Base-by-base conservation (phyloP, 2,888 invertebrate species). In the Reticulitermes lucifugus region DNA sequence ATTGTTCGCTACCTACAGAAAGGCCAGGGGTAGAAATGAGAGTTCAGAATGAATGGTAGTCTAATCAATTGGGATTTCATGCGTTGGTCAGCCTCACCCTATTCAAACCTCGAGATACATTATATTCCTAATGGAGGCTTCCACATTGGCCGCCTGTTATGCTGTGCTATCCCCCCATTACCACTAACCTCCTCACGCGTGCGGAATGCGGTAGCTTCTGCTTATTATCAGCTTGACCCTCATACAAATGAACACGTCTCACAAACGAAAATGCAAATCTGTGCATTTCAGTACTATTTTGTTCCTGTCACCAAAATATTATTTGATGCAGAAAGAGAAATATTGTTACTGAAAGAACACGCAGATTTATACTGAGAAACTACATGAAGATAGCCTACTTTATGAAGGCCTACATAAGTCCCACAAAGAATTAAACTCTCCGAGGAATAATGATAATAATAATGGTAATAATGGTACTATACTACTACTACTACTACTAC, bases 61-160 rank as follows among this genome's bases (percentile, higher is more conserved):
- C 41, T 14, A 73, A 73, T 73, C 29, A 73, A 73, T 41, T 41
- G 73, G 18, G 41, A 73, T 41, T 73, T 73, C 73, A 73, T 35
- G 9, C 73, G 29, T 2, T 73, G 35, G 41, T 14, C 73, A 21
- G 5, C 21, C 29, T 73, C 73, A 73, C 41, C 41, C 73, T 41
- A 73, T 73, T 73, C 73, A 73, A 41, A 73, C 21, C 9, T 21
- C 7, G 41, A 29, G 71, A 71, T 73, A 73, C 21, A 73, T 29
- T 41, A 41, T 73, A 41, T 14, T 73, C 41, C 25, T 73, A 73
- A 73, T 41, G 65, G 65, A 1, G 65, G 65, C 65, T 22, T 60
- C 60, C 60, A 60, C 60, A 7, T 5, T 6, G 25, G 65, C 65
- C 65, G 25, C n/a, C n/a, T 65, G n/a, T n/a, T n/a, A 65, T 65